phyloP scores from a whole-genome alignment of 2,888 invertebrate species.

The Drosophila longiperda region DNA sequence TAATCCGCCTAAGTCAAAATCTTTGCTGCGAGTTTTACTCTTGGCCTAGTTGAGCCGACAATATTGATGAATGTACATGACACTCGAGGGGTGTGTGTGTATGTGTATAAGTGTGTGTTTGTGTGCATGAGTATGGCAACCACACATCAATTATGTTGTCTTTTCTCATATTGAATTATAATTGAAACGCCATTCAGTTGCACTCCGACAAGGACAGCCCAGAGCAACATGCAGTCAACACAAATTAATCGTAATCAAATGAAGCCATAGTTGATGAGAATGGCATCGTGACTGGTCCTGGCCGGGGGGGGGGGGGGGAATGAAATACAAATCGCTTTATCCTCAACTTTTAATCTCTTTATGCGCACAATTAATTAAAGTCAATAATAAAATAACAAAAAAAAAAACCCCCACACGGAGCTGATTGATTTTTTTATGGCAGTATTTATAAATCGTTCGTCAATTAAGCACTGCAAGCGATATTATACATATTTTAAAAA shows the following conservation, averaged over 20 bases:
- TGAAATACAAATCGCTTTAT: slow-evolving; percentile 12
- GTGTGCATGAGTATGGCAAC: slow-evolving; percentile 39
- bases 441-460: slow-evolving; percentile 21
- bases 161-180: slow-evolving; percentile 64
- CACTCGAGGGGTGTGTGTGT: slow-evolving; percentile 31
- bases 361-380: slow-evolving; percentile 32
- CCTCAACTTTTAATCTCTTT: slow-evolving; percentile 37
- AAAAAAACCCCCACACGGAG: slow-evolving; percentile 23
- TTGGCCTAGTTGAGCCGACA: neutral
- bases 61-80: slow-evolving; percentile 18
- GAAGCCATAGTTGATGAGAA: slow-evolving; percentile 25
- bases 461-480: slow-evolving; percentile 23
- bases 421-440: slow-evolving; percentile 4
- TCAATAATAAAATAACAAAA: slow-evolving; percentile 26
- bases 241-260: slow-evolving; percentile 67
- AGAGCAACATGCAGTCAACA: slow-evolving; percentile 16
- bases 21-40: neutral
- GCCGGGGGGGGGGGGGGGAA: neutral
- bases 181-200: slow-evolving; percentile 64
- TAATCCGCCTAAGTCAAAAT: slow-evolving; percentile 26
- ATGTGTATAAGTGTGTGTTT: slow-evolving; percentile 19
- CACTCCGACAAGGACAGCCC: slow-evolving; percentile 28
- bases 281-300: slow-evolving; percentile 4
- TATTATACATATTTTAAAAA: neutral
- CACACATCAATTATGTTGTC: slow-evolving; percentile 67